These are phyloP conservation scores for Vulpes vulpes DNA, from an alignment of 2,113 vertebrate species.

Conservation along the genomic window DNA sequence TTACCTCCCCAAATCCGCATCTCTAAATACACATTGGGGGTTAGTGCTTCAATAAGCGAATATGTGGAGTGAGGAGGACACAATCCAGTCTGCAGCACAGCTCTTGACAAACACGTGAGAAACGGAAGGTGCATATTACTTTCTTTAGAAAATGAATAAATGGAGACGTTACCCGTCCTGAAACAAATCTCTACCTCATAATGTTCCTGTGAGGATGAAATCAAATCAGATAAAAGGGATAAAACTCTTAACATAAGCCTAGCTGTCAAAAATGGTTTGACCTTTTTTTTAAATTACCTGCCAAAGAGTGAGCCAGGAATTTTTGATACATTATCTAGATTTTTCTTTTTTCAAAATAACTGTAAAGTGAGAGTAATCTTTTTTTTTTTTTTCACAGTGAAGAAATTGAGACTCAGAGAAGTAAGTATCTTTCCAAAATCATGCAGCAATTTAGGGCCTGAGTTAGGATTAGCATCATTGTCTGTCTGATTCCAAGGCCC, in stretches of 20 bases:
- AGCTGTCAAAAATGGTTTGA: constrained; percentile 31
- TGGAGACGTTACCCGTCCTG: not conserved
- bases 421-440: not conserved
- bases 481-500: not conserved
- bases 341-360: not conserved
- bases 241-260: not conserved
- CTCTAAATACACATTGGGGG: not conserved
- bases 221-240: not conserved
- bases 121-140: not conserved
- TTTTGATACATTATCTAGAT: not conserved
- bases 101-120: not conserved
- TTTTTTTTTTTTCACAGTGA: not conserved
- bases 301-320: not conserved
- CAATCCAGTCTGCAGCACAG: not conserved
- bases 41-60: not conserved
- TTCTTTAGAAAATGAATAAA: constrained; percentile 30
- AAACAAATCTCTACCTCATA: not conserved
- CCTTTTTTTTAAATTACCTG: not conserved
- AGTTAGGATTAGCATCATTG: not conserved
- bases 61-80: not conserved
- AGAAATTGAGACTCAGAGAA: not conserved
- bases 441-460: not conserved
- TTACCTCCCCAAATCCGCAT: not conserved
- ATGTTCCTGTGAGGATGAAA: not conserved
- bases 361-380: not conserved